Percentiles rank a stretch among this genome's conserved stretches.
Conservation (phyloP, 2,113 vertebrate genomes). For the Rhinolophus ferrumequinum region DNA sequence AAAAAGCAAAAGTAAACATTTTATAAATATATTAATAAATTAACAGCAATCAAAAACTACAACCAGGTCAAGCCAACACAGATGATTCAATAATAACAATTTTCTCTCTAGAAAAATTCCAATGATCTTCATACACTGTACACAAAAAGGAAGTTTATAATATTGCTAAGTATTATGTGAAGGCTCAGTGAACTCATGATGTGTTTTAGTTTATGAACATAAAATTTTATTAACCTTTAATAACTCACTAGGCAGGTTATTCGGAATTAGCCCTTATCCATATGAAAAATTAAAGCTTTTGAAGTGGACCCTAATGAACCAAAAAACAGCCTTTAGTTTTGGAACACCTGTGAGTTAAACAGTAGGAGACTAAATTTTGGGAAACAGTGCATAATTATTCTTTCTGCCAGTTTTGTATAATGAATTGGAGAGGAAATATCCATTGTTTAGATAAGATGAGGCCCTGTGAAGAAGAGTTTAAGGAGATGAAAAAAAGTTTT, state of each 20-base stretch:
- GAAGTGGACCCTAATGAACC: neutral
- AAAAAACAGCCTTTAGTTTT: neutral
- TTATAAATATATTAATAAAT: neutral
- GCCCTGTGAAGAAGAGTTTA: neutral
- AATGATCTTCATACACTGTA: neutral
- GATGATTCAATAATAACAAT: neutral
- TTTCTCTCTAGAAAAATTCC: neutral
- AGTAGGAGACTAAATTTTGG: neutral
- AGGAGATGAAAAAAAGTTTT: neutral
- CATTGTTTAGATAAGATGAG: neutral
- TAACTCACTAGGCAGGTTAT: neutral
- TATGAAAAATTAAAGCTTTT: neutral
- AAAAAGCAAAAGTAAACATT: neutral
- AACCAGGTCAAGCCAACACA: neutral
- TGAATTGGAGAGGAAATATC: neutral
- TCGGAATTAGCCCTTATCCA: neutral
- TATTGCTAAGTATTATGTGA: neutral
- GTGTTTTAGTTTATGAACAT: slow-evolving; percentile 14
- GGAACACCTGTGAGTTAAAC: neutral
- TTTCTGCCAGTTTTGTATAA: neutral
- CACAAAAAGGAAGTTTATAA: neutral
- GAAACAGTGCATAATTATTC: neutral
- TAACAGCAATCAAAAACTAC: neutral
- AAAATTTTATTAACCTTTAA: neutral
- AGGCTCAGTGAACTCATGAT: neutral